phyloP scores from a whole-genome alignment of 2,888 invertebrate species.

The Coleophora deauratella region DNA sequence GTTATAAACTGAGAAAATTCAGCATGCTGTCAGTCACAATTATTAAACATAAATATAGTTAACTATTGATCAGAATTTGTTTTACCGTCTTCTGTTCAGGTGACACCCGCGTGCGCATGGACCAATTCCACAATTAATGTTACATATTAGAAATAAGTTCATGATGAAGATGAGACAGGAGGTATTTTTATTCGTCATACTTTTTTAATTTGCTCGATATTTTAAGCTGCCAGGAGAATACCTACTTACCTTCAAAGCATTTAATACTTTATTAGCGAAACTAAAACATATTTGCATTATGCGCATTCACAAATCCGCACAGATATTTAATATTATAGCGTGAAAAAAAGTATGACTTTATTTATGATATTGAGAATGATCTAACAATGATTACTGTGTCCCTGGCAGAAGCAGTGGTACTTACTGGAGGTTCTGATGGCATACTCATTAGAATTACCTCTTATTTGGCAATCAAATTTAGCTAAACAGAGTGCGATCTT shows the following conservation, averaged over 20 bases:
- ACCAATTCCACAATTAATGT: slow-evolving; percentile 55
- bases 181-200: slow-evolving; percentile 26
- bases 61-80: slow-evolving; percentile 45
- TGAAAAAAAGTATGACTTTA: slow-evolving; percentile 25
- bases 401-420: slow-evolving; percentile 29
- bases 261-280: too few relatives aligned
- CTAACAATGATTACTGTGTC: slow-evolving; percentile 19
- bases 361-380: slow-evolving; percentile 7
- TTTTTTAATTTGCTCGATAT: slow-evolving; percentile 16
- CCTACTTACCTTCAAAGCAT: not conserved
- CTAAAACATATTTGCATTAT: not conserved
- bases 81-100: slow-evolving; percentile 72
- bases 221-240: not conserved
- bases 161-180: slow-evolving; percentile 18
- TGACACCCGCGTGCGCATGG: slow-evolving; percentile 63
- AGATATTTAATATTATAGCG: not conserved
- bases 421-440: slow-evolving; percentile 1
- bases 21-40: slow-evolving; percentile 71
- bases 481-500: too few relatives aligned
- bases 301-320: not conserved
- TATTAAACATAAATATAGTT: slow-evolving; percentile 44
- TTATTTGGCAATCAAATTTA: too few relatives aligned
- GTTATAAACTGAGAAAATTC: slow-evolving; percentile 43
- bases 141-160: not conserved
- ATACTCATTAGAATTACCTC: too few relatives aligned